Conservation (phyloP, 2,888 invertebrate species). For the Agrotis ipsilon region DNA sequence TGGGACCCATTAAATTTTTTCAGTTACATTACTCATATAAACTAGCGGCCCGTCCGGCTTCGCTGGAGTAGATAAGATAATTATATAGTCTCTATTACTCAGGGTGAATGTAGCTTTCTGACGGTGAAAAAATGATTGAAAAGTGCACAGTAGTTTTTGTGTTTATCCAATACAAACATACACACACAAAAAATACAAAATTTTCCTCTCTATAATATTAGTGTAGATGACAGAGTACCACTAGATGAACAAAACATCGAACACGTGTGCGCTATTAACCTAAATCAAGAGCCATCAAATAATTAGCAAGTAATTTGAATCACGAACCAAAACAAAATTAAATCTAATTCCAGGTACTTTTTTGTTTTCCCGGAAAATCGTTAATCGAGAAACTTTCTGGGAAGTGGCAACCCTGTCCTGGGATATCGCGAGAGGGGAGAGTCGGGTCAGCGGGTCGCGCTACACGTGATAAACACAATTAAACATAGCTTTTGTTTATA, state of each 20-base stretch:
- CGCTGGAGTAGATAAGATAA: too few species aligned
- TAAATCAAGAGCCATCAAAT: neutral
- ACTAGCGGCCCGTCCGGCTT: too few species aligned
- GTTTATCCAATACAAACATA: too few species aligned
- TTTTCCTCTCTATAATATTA: too few species aligned
- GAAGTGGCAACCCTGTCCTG: conserved; percentile 20
- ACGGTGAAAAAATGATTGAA: too few species aligned
- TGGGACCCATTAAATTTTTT: too few species aligned
- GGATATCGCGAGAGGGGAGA: conserved; percentile 21
- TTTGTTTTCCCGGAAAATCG: conserved; percentile 30
- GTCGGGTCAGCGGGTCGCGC: conserved; percentile 70
- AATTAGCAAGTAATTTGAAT: conserved; percentile 2
- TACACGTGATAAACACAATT: conserved; percentile 57
- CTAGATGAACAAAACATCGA: conserved; percentile 1
- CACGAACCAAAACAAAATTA: conserved; percentile 7
- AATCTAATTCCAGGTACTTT: conserved; percentile 2
- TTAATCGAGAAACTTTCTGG: conserved; percentile 27
- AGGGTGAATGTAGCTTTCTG: too few species aligned
- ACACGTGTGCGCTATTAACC: conserved; percentile 1
- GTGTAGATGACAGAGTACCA: neutral
- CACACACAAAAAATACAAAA: too few species aligned
- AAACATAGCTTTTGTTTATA: conserved; percentile 52
- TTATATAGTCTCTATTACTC: too few species aligned
- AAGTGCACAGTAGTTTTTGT: too few species aligned
- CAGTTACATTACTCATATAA: too few species aligned